A percentile compares a stretch with the other conserved stretches of the same genome.
Evolutionary conservation across 2,888 invertebrate genomes (phyloP).

Genomic region (Stenoptilia bipunctidactyla): DNA sequence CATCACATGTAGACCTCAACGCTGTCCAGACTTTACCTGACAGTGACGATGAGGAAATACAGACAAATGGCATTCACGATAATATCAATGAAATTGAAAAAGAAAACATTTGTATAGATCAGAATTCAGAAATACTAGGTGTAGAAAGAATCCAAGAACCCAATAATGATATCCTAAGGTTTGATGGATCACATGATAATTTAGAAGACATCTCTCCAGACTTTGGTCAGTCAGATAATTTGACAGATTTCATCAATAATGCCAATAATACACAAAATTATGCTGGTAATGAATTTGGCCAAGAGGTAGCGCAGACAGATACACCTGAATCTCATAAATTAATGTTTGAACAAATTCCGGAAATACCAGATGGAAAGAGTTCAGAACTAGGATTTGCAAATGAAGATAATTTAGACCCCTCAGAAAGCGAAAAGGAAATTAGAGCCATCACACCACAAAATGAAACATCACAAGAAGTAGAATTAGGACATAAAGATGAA

Average conservation of each 20-base stretch:
- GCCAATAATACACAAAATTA: conserved; percentile 36
- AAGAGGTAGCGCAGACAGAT: conserved; percentile 48
- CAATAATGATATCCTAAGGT: conserved; percentile 48
- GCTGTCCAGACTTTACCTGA: conserved; percentile 71
- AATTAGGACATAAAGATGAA: conserved; percentile 42
- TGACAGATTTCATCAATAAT: conserved; percentile 31
- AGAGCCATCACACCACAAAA: conserved; percentile 41
- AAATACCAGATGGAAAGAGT: conserved; percentile 63
- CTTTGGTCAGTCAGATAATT: conserved; percentile 33
- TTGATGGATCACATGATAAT: conserved; percentile 36
- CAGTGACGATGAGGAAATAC: conserved; percentile 58
- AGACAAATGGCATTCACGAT: conserved; percentile 36
- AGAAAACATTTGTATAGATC: conserved; percentile 45
- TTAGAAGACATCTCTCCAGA: conserved; percentile 23
- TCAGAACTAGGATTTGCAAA: conserved; percentile 54
- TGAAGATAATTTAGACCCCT: conserved; percentile 44
- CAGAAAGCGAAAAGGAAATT: conserved; percentile 44
- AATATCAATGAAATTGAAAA: conserved; percentile 30
- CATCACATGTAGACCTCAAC: conserved; percentile 68
- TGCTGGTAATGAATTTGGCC: conserved; percentile 41
- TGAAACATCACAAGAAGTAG: conserved; percentile 44
- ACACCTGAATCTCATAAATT: conserved; percentile 65
- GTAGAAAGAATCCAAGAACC: conserved; percentile 32
- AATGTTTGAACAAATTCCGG: conserved; percentile 62
- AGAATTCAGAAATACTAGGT: conserved; percentile 30